Base-by-base conservation (phyloP, 2,113 vertebrate species). In the Quiscalus mexicanus region DNA sequence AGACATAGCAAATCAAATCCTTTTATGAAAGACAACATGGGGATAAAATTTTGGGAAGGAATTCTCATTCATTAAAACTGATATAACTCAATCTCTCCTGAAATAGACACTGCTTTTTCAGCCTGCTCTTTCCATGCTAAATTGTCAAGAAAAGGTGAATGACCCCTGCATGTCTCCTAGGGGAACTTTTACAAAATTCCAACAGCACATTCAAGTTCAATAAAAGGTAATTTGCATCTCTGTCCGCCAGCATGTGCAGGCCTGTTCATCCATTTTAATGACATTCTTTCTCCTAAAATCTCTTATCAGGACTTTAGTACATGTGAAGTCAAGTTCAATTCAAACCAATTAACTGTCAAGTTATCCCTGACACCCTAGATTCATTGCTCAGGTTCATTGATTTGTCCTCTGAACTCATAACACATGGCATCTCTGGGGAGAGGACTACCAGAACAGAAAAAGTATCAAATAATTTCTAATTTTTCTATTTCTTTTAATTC, bases 161-260 rank as follows among this genome's bases (percentile, higher is more conserved):
- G 3, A 0, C 15, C 2, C 3, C 22, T 75, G 4, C 0, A 1
- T 11, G 14, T 35, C 5, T 71, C 23, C 69, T 59, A 60, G 30
- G 8, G 31, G 14, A 91, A 37, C 2, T 10, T 47, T 21, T 47
- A 73, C 6, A 69, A 71, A 71, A 31, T 13, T 89, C 31, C 1
- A 5, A 15, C 2, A 15, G 5, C 11, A n/a, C 22, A 39, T 50
- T 68, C 42, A n/a, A 30, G 60, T 68, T 71, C 28, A 80, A 49
- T 19, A 31, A 55, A n/a, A 9, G 24, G 19, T 33, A 44, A 64
- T 81, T 73, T 73, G 12, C 19, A 73, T 62, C 37, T n/a, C 8
- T 47, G 20, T 62, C 42, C 67, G 37, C 20, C 28, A 67, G 28
- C 31, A 56, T 27, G 5, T 41, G n/a, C 6, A 42, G 23, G 10